Evolutionary conservation across 2,888 invertebrate genomes (phyloP).

Genomic region (Hybos culiciformis): DNA sequence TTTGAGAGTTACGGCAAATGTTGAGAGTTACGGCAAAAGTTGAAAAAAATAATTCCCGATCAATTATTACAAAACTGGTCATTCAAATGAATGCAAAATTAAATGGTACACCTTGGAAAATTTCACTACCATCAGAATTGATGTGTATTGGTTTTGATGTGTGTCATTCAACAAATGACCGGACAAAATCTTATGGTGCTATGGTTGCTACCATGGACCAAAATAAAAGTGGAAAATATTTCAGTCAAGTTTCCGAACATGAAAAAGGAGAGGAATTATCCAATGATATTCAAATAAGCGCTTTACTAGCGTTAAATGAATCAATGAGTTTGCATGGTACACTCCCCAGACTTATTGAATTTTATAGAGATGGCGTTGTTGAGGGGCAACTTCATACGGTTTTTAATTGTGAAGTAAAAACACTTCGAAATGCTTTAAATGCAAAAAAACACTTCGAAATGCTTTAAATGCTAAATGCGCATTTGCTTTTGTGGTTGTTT

Average conservation of each 20-base stretch:
- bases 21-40: too few species aligned
- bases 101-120: slow-evolving; percentile 79
- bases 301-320: slow-evolving; percentile 32
- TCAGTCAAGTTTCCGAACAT: slow-evolving; percentile 58
- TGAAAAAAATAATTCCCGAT: too few species aligned
- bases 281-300: slow-evolving; percentile 51
- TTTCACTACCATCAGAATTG: slow-evolving; percentile 50
- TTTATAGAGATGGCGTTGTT: slow-evolving; percentile 89
- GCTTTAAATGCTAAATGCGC: slow-evolving; percentile 34
- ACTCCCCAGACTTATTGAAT: slow-evolving; percentile 59
- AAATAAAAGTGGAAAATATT: slow-evolving; percentile 48
- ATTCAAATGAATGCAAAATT: slow-evolving; percentile 89
- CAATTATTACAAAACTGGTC: slow-evolving; percentile 81
- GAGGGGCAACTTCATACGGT: slow-evolving; percentile 81
- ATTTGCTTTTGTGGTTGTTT: slow-evolving; percentile 70
- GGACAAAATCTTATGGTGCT: slow-evolving; percentile 55
- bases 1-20: too few species aligned
- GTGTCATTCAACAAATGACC: slow-evolving; percentile 64
- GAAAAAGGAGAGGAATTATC: slow-evolving; percentile 62
- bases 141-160: slow-evolving; percentile 86
- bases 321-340: slow-evolving; percentile 23
- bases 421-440: slow-evolving; percentile 41
- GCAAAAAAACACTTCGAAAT: slow-evolving; percentile 40
- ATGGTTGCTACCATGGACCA: slow-evolving; percentile 61
- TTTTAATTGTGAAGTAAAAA: slow-evolving; percentile 56